Percentiles rank a stretch among this genome's conserved stretches.
Evolutionary conservation across 1,140 invertebrate genomes (phyloP).

Genomic region (Campodea augens): DNA sequence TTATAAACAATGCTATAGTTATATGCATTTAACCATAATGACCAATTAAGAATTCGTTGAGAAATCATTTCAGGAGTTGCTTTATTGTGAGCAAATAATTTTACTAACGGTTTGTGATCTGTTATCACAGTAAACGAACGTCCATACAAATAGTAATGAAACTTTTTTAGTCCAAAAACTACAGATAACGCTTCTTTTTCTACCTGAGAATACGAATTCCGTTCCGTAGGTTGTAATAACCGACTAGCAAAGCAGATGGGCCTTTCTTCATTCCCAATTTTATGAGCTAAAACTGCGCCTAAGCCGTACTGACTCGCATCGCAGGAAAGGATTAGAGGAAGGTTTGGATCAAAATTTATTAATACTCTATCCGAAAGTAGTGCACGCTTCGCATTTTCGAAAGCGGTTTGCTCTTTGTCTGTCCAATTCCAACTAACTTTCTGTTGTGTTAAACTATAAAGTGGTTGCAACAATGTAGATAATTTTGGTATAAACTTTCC

Average conservation of each 20-base stretch:
- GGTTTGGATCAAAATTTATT: conserved; percentile 1
- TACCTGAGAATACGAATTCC: conserved; percentile 28
- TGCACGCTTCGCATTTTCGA: neutral
- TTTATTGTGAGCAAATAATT: conserved; percentile 18
- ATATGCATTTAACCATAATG: conserved; percentile 11
- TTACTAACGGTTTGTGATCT: conserved; percentile 24
- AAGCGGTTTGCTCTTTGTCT: neutral
- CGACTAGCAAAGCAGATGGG: conserved; percentile 27
- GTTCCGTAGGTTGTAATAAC: conserved; percentile 23
- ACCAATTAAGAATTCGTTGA: conserved; percentile 9
- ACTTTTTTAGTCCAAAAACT: conserved; percentile 16
- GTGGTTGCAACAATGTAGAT: neutral
- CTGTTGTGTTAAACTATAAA: neutral
- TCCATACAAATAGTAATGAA: neutral
- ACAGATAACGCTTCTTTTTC: conserved; percentile 29
- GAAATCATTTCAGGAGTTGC: conserved; percentile 19
- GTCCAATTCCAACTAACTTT: neutral
- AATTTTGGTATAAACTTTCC: neutral
- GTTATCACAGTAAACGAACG: conserved; percentile 21
- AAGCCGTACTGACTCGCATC: conserved; percentile 11
- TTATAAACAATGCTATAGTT: conserved; percentile 9
- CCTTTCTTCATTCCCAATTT: conserved; percentile 18
- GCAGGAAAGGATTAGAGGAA: conserved; percentile 7
- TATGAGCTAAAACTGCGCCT: conserved; percentile 10
- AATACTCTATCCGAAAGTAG: conserved; percentile 6